phyloP scores from a whole-genome alignment of 2,113 vertebrate genomes.

The Axis porcinus region DNA sequence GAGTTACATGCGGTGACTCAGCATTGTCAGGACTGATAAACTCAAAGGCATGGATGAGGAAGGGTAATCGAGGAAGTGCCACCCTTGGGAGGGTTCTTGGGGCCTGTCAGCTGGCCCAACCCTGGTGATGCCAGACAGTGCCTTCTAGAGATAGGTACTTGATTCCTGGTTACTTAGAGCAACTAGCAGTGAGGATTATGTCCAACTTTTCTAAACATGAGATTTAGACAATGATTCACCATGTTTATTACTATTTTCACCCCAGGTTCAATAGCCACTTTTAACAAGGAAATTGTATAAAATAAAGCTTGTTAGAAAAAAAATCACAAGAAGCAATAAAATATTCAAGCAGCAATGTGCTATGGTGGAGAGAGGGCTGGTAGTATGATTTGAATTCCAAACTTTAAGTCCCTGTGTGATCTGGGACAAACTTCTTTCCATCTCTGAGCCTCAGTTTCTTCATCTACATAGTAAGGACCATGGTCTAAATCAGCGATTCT shows the following conservation, averaged over 20 bases:
- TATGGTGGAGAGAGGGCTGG: not conserved
- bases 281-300: not conserved
- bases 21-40: not conserved
- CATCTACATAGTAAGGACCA: not conserved
- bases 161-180: not conserved
- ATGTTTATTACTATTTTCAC: constrained; percentile 12
- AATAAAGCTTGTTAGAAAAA: not conserved
- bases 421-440: not conserved
- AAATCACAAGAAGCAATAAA: not conserved
- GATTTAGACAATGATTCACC: not conserved
- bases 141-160: not conserved
- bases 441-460: not conserved
- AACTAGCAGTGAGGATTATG: not conserved
- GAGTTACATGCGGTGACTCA: constrained; percentile 36
- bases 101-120: not conserved
- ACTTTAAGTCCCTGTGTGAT: not conserved
- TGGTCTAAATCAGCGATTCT: not conserved
- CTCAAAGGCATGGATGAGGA: not conserved
- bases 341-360: not conserved
- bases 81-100: not conserved
- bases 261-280: not conserved
- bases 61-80: not conserved
- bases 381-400: not conserved
- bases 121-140: not conserved
- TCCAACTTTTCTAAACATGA: not conserved